Percentiles rank a stretch among this genome's conserved stretches.
Conservation (phyloP, 2,888 invertebrate genomes). For the Toxonevra muliebris region DNA sequence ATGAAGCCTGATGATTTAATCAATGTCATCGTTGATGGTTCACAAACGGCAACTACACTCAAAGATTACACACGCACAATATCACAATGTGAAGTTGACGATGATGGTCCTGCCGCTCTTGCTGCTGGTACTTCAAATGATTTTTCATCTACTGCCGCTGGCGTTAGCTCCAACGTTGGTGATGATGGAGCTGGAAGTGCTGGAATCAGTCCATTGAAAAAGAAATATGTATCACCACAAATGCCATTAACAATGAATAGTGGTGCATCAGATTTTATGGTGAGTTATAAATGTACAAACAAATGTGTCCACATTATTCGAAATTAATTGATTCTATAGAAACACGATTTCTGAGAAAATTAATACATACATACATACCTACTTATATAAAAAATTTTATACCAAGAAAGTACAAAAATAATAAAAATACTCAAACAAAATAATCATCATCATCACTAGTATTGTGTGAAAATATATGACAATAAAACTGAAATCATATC, state of each 20-base stretch:
- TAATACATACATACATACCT: conserved; percentile 2
- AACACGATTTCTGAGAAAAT: not conserved
- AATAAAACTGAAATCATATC: no score
- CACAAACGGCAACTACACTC: conserved; percentile 43
- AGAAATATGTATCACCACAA: conserved; percentile 52
- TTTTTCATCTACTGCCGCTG: conserved; percentile 22
- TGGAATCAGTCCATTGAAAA: conserved; percentile 47
- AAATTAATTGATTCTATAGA: not conserved
- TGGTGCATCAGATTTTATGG: conserved; percentile 53
- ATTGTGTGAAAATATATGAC: no score
- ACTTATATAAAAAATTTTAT: not conserved
- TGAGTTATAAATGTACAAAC: conserved; percentile 42
- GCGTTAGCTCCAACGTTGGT: conserved; percentile 7
- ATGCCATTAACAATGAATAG: conserved; percentile 43
- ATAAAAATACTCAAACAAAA: no score
- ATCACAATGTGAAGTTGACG: conserved; percentile 53
- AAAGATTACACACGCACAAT: conserved; percentile 57
- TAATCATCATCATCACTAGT: no score
- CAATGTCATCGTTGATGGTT: conserved; percentile 12
- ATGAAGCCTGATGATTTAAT: not conserved
- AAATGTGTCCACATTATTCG: not conserved
- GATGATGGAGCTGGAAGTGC: conserved; percentile 22
- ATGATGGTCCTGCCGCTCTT: conserved; percentile 22
- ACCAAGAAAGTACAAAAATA: no score
- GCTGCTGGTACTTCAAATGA: conserved; percentile 41